phyloP scores from a whole-genome alignment of 92 coral and sea anemone species.

The Bergia sp. region DNA sequence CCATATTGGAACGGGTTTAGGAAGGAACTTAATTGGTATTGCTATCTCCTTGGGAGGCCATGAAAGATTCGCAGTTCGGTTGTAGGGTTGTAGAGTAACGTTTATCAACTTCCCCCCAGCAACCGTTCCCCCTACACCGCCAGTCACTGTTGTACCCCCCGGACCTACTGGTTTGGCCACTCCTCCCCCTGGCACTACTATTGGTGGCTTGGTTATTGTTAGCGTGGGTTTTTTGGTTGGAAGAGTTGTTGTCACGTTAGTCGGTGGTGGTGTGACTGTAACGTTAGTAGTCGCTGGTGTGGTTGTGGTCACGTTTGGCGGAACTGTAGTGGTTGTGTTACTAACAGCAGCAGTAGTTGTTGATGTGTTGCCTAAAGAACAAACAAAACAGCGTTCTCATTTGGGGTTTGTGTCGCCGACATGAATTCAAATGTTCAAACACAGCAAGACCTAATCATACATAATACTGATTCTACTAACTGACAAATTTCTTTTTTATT shows the following conservation, averaged over 20 bases:
- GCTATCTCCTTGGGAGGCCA: conserved; percentile 19
- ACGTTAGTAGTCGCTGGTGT: conserved; percentile 20
- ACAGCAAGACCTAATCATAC: background rate
- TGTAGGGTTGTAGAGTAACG: conserved; percentile 42
- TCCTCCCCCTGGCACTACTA: conserved; percentile 33
- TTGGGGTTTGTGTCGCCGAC: background rate
- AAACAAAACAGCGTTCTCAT: background rate
- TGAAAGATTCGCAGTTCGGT: conserved; percentile 44
- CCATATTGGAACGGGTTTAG: conserved; percentile 43
- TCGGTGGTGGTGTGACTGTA: background rate
- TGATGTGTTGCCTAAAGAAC: conserved; percentile 9
- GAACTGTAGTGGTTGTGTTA: background rate
- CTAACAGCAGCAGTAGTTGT: background rate
- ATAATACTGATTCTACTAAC: too few species aligned
- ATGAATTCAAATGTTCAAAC: background rate
- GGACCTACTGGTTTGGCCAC: conserved; percentile 5
- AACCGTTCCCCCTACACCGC: conserved; percentile 26
- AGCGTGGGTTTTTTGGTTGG: background rate
- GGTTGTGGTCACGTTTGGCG: conserved; percentile 1
- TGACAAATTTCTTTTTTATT: too few species aligned
- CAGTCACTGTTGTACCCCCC: conserved; percentile 32
- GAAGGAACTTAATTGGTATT: conserved; percentile 36
- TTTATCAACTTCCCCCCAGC: conserved; percentile 32
- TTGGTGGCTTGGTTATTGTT: conserved; percentile 23
- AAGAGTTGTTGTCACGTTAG: conserved; percentile 18